phyloP scores from a whole-genome alignment of 2,797 vertebrate species.

The Scolopax bukidnonensis region DNA sequence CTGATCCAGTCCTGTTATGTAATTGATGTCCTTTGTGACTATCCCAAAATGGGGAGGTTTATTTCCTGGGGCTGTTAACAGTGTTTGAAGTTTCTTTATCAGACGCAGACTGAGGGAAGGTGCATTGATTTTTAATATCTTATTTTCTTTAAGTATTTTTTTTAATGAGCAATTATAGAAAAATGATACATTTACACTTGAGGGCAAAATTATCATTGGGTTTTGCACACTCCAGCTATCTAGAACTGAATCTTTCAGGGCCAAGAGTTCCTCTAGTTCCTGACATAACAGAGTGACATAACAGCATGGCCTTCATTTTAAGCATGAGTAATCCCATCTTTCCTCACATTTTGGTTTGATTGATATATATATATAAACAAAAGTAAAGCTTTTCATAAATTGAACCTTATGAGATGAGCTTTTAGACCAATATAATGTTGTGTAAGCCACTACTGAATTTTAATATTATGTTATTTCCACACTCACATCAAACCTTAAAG shows the following conservation, averaged over 20 bases:
- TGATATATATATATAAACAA: too few species aligned
- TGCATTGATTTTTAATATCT: conserved; percentile 41
- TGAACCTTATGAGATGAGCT: background rate
- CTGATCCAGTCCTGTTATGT: background rate
- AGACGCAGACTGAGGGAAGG: background rate
- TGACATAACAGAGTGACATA: background rate
- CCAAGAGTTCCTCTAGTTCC: background rate
- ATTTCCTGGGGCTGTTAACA: conserved; percentile 6
- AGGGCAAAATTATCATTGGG: background rate
- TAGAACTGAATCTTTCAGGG: background rate
- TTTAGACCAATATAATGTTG: background rate
- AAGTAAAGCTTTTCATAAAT: background rate
- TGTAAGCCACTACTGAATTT: background rate
- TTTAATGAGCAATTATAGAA: background rate
- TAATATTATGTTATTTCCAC: background rate
- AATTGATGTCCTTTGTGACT: conserved; percentile 17
- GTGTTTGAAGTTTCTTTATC: conserved; percentile 35
- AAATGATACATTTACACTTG: background rate
- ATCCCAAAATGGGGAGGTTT: background rate
- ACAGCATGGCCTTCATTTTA: background rate
- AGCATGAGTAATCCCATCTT: background rate
- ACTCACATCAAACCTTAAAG: background rate
- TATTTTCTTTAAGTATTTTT: conserved; percentile 11
- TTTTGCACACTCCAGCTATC: background rate
- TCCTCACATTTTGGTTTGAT: background rate